Evolutionary conservation across 2,113 vertebrate species (phyloP).

Genomic region (Myotis lucifugus): DNA sequence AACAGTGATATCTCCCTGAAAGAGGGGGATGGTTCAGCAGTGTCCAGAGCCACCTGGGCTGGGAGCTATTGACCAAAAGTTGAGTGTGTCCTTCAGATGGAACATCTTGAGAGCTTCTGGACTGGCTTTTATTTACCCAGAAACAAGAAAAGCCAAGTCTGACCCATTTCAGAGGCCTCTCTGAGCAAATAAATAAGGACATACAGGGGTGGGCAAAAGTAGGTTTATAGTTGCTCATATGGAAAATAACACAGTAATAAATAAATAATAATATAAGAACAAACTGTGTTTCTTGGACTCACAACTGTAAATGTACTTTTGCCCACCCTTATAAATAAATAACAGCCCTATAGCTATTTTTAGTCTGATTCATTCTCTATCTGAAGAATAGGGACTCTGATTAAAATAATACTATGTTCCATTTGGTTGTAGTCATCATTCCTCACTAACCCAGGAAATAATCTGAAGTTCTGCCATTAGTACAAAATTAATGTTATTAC

Average conservation of each 20-base stretch:
- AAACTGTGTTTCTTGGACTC: background rate
- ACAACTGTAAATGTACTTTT: background rate
- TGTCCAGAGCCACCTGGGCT: background rate
- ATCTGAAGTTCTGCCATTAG: constrained; percentile 42
- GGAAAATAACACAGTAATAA: background rate
- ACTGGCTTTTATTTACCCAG: background rate
- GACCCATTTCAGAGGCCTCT: background rate
- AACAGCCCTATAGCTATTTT: background rate
- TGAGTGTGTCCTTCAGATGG: background rate
- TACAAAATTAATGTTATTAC: constrained; percentile 12
- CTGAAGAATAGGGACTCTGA: background rate
- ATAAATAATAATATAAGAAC: background rate
- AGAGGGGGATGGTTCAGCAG: background rate
- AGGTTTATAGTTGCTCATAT: background rate
- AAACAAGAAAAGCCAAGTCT: background rate
- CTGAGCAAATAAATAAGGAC: background rate
- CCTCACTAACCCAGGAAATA: background rate
- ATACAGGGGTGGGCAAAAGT: background rate
- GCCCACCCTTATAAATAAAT: background rate
- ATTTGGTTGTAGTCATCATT: background rate
- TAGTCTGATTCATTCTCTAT: background rate
- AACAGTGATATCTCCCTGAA: background rate
- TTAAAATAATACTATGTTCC: constrained; percentile 5
- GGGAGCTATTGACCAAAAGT: background rate
- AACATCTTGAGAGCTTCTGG: background rate